Conservation (phyloP, 2,888 invertebrate species). For the Conomelus anceps region DNA sequence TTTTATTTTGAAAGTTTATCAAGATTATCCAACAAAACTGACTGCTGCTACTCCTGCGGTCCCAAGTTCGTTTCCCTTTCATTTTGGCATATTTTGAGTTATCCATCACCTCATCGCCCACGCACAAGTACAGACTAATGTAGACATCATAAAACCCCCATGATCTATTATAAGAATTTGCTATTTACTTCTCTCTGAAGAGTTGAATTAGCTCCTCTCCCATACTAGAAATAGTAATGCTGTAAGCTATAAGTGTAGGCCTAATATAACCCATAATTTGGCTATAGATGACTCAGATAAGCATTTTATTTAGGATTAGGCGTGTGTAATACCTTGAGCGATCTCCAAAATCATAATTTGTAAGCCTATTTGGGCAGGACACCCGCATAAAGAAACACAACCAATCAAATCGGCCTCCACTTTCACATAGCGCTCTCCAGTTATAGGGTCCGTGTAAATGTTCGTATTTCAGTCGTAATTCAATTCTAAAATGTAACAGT, state of each 20-base stretch:
- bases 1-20: too few relatives aligned
- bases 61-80: too few relatives aligned
- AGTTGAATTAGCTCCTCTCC: neutral
- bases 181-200: neutral
- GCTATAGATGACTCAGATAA: neutral
- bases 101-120: too few relatives aligned
- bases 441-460: neutral
- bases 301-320: neutral
- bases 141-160: too few relatives aligned
- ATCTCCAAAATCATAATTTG: neutral
- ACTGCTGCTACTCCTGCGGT: too few relatives aligned
- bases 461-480: neutral
- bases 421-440: too few relatives aligned
- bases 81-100: too few relatives aligned
- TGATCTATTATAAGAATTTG: too few relatives aligned
- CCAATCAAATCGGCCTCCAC: neutral
- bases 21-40: too few relatives aligned
- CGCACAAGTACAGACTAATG: too few relatives aligned
- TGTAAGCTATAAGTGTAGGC: too few relatives aligned
- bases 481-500: neutral
- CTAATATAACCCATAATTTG: neutral
- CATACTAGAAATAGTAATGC: neutral
- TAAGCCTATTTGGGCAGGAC: neutral
- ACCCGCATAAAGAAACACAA: neutral
- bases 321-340: neutral